These are phyloP conservation scores for Serripes groenlandicus DNA, from an alignment of 2,888 invertebrate genomes.

Conservation along the genomic window DNA sequence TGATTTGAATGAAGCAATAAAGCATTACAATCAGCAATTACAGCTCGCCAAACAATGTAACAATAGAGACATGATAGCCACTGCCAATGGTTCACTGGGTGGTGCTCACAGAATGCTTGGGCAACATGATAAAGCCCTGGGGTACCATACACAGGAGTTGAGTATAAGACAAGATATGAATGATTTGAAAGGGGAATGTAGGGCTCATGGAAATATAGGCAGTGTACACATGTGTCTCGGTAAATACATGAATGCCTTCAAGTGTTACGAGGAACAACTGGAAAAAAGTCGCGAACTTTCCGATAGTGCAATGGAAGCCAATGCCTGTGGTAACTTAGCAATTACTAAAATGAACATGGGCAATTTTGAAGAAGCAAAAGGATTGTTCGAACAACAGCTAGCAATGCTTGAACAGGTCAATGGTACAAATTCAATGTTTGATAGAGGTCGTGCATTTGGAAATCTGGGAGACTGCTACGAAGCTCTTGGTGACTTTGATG, in stretches of 20 bases:
- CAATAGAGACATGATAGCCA: constrained; percentile 94
- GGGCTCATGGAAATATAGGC: constrained; percentile 97
- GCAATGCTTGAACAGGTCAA: constrained; percentile 94
- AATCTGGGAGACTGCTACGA: constrained; percentile 98
- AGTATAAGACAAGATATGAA: constrained; percentile 96
- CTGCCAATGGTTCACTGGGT: constrained; percentile 96
- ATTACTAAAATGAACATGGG: constrained; percentile 97
- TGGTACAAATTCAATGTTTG: constrained; percentile 91
- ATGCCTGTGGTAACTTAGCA: constrained; percentile 97
- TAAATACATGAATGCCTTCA: constrained; percentile 83
- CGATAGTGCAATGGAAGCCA: constrained; percentile 96
- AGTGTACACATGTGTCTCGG: constrained; percentile 85
- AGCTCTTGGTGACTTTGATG: constrained; percentile 95
- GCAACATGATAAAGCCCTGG: constrained; percentile 96
- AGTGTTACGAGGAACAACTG: constrained; percentile 85
- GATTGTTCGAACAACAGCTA: constrained; percentile 94
- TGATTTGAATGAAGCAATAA: constrained; percentile 96
- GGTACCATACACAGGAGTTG: constrained; percentile 97
- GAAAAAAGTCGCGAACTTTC: constrained; percentile 90
- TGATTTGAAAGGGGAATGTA: constrained; percentile 95
- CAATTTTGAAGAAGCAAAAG: constrained; percentile 97
- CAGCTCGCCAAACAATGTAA: constrained; percentile 93
- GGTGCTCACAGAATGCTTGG: constrained; percentile 94
- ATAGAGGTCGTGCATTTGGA: constrained; percentile 92
- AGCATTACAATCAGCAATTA: constrained; percentile 97